phyloP scores from a whole-genome alignment of 2,888 invertebrate species.

The Eudemis profundana region DNA sequence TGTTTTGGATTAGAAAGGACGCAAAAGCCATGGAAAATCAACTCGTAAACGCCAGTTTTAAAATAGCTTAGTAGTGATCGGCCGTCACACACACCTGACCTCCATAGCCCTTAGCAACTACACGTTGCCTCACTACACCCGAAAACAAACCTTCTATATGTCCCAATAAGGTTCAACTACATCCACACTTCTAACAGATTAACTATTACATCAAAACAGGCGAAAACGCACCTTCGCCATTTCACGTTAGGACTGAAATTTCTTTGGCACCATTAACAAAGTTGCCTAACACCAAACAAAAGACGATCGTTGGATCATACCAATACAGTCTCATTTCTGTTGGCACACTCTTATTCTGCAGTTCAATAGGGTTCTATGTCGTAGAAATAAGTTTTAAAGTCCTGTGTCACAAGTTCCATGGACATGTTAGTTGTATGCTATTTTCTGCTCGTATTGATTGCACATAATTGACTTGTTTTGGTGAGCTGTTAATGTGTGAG shows the following conservation, averaged over 20 bases:
- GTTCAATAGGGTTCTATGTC: neutral
- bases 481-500: constrained; percentile 29
- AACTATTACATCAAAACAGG: neutral
- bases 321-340: constrained; percentile 16
- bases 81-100: constrained; percentile 38
- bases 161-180: neutral
- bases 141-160: neutral
- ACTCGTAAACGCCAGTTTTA: neutral
- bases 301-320: constrained; percentile 27
- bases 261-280: neutral
- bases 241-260: neutral
- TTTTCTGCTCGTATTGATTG: constrained; percentile 32
- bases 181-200: constrained; percentile 2
- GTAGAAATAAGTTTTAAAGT: neutral
- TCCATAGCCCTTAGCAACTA: constrained; percentile 38
- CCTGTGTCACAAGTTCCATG: neutral
- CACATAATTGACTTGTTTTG: constrained; percentile 41
- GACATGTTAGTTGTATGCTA: neutral
- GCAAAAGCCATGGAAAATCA: neutral
- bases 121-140: neutral
- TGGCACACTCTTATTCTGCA: neutral
- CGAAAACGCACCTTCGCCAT: neutral
- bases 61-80: constrained; percentile 24
- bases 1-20: neutral
- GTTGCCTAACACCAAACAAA: constrained; percentile 31